Percentiles rank a stretch among this genome's conserved stretches.
phyloP scores from a whole-genome alignment of 2,113 vertebrate species.

The Arvicanthis niloticus region DNA sequence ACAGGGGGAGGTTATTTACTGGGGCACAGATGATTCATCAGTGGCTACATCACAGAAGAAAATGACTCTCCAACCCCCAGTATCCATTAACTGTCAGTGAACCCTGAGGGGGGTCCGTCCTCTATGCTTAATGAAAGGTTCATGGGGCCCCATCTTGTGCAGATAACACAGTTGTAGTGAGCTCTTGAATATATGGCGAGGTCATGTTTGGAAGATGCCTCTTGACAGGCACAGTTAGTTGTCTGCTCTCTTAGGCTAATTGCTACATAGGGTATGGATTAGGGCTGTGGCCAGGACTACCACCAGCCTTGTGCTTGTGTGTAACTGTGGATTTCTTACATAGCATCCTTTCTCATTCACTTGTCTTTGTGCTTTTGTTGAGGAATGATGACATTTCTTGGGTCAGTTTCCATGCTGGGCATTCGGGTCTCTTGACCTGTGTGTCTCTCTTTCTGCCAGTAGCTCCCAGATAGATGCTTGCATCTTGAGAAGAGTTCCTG shows the following conservation, averaged over 20 bases:
- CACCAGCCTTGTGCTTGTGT: neutral
- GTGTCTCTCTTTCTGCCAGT: accelerated
- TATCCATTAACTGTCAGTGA: neutral
- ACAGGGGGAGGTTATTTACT: neutral
- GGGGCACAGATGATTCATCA: too few species aligned
- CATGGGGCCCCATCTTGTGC: neutral
- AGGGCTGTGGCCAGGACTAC: accelerated
- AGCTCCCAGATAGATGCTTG: accelerated
- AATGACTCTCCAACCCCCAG: neutral
- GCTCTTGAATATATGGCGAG: neutral
- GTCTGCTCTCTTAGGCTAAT: neutral
- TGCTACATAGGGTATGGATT: accelerated
- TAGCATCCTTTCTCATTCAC: neutral
- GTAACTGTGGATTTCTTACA: accelerated
- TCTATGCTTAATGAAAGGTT: neutral
- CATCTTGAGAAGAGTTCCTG: accelerated
- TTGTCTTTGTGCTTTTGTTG: neutral
- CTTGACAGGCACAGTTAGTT: neutral
- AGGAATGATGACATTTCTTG: accelerated
- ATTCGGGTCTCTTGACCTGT: neutral
- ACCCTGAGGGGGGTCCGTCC: neutral
- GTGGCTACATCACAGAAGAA: neutral
- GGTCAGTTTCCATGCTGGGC: accelerated
- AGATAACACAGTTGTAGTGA: neutral
- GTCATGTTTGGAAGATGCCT: neutral